Evolutionary conservation across 2,113 vertebrate species (phyloP), one percentile per base, ranked within the genome.

Genomic region (Pardalotus punctatus): DNA sequence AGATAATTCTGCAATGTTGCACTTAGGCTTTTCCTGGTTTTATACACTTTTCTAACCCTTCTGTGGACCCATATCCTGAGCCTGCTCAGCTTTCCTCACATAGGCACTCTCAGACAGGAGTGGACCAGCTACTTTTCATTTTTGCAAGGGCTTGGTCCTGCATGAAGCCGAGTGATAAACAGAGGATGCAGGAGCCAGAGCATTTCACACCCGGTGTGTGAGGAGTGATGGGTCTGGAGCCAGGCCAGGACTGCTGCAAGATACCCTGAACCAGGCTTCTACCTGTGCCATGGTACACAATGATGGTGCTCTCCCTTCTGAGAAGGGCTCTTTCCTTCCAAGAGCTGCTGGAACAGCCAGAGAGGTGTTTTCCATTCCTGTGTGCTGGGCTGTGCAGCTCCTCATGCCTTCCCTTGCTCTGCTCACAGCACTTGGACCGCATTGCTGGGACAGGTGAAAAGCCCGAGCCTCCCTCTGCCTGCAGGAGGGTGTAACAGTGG

Each of bases 201-300:
- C 0, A 0, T 56, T 72, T 78, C 7, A 3, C 25, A 7, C 21
- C 36, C 1, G 0, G 7, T 40, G 33, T 2, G 2, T 45, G 45
- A 53, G 65, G 35, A 45, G 28, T 35, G 82, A 19, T 33, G 25
- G 40, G 31, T 64, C 57, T 60, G 90, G 58, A 81, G 53, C 54
- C 17, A 58, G 74, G 79, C 48, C 58, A 43, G 78, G 47, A 8
- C 57, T 48, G 33, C 38, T 69, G 64, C 40, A 18, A 17, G 77
- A 15, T 29, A 28, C n/a, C 38, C 54, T 69, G 45, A 77, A 4
- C 29, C 42, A 57, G 51, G 27, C 10, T 33, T 35, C 64, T 45
- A 2, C 73, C 64, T 64, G 69, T 1, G 6, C 67, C 31, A 7
- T 16, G 45, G 29, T 13, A 3, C 61, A 3, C 61, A n/a, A 14